Percentiles rank a stretch among this genome's conserved stretches.
Conservation (phyloP, 2,888 invertebrate genomes). For the Hypomecis punctinalis region DNA sequence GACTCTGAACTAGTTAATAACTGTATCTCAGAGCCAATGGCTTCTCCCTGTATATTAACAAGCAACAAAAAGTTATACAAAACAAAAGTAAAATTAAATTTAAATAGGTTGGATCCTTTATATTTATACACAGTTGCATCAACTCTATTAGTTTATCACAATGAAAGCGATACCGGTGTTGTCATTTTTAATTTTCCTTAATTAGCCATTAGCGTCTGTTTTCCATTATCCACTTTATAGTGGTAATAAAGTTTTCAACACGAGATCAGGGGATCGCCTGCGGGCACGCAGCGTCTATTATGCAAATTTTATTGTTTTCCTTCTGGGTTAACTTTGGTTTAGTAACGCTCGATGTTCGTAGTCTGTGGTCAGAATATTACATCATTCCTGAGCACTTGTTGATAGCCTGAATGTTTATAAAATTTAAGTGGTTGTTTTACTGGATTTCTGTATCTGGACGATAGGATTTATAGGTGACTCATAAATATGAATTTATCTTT, state of each 20-base stretch:
- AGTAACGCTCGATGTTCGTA: constrained; percentile 14
- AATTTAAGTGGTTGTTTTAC: constrained; percentile 4
- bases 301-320: constrained; percentile 35
- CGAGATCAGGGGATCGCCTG: constrained; percentile 27
- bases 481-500: too few species aligned
- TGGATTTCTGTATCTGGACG: too few species aligned
- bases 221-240: constrained; percentile 32
- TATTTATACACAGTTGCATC: background rate
- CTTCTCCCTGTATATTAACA: too few species aligned
- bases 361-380: constrained; percentile 23
- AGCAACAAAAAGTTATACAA: too few species aligned
- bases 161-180: background rate
- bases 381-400: constrained; percentile 20
- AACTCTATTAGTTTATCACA: background rate
- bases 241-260: constrained; percentile 38
- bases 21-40: too few species aligned
- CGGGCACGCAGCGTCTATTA: constrained; percentile 31
- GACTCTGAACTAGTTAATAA: too few species aligned
- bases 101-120: too few species aligned
- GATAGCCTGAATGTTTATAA: constrained; percentile 9
- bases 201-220: constrained; percentile 31
- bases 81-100: too few species aligned
- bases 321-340: constrained; percentile 14
- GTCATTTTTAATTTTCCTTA: constrained; percentile 11
- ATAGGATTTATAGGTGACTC: too few species aligned